Evolutionary conservation across 2,888 invertebrate species (phyloP).

Genomic region (Melangyna quadrimaculata): DNA sequence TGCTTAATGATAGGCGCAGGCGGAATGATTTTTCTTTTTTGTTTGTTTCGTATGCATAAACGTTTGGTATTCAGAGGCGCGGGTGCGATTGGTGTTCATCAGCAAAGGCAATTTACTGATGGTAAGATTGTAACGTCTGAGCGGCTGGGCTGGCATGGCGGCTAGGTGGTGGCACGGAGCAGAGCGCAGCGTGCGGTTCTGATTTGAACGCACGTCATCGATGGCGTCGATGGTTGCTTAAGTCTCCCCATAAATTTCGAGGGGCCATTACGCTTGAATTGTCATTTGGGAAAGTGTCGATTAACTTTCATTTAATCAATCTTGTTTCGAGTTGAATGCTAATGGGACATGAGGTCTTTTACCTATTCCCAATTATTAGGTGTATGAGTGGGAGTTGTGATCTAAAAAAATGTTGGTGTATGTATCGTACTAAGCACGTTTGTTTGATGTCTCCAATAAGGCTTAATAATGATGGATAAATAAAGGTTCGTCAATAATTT

Average conservation of each 20-base stretch:
- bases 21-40: slow-evolving; percentile 16
- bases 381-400: neutral
- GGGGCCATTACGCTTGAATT: slow-evolving; percentile 62
- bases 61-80: slow-evolving; percentile 3
- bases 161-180: neutral
- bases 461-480: neutral
- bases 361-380: neutral
- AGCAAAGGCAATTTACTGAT: slow-evolving; percentile 36
- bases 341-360: slow-evolving; percentile 22
- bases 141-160: too few relatives aligned
- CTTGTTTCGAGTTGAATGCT: slow-evolving; percentile 44
- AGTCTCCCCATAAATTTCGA: slow-evolving; percentile 1
- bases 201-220: slow-evolving; percentile 41
- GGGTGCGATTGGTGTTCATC: slow-evolving; percentile 55
- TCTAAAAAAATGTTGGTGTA: neutral
- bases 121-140: slow-evolving; percentile 13
- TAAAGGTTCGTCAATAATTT: neutral
- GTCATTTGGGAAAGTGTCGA: slow-evolving; percentile 69
- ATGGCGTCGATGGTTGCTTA: slow-evolving; percentile 17
- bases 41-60: neutral
- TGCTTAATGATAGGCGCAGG: slow-evolving; percentile 55
- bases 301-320: slow-evolving; percentile 65
- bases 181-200: neutral
- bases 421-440: neutral
- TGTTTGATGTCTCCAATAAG: neutral